Evolutionary conservation across 2,113 vertebrate genomes (phyloP).

Genomic region (Callorhinus ursinus): DNA sequence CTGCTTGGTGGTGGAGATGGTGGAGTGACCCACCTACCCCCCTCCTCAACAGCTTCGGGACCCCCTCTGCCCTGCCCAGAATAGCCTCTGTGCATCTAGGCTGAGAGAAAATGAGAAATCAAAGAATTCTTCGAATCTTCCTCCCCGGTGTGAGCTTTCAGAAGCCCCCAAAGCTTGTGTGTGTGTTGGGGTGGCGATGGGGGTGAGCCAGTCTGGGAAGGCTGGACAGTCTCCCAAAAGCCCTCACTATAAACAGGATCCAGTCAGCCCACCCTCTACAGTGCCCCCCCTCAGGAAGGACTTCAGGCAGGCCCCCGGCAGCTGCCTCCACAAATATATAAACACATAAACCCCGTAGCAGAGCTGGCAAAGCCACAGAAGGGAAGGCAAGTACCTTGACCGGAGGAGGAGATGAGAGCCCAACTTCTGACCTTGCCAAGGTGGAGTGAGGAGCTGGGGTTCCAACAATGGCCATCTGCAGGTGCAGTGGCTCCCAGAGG

Average conservation of each 20-base stretch:
- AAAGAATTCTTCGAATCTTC: background rate
- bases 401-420: background rate
- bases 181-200: background rate
- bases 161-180: background rate
- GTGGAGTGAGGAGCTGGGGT: background rate
- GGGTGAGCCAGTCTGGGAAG: background rate
- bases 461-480: background rate
- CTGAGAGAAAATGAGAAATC: background rate
- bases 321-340: constrained; percentile 55
- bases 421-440: background rate
- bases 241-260: constrained; percentile 34
- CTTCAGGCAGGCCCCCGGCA: background rate
- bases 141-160: background rate
- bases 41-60: background rate
- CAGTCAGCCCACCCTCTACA: background rate
- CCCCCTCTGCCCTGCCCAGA: background rate
- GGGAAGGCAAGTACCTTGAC: constrained; percentile 40
- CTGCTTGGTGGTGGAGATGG: background rate
- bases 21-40: background rate
- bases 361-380: constrained; percentile 51
- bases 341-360: constrained; percentile 51
- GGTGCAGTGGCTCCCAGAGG: fast-evolving
- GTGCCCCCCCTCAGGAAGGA: background rate
- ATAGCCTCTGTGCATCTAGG: background rate
- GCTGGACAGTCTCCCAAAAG: constrained; percentile 14